These are phyloP conservation scores for Leptinotarsa texana DNA, from an alignment of 1,140 invertebrate species.

Conservation along the genomic window DNA sequence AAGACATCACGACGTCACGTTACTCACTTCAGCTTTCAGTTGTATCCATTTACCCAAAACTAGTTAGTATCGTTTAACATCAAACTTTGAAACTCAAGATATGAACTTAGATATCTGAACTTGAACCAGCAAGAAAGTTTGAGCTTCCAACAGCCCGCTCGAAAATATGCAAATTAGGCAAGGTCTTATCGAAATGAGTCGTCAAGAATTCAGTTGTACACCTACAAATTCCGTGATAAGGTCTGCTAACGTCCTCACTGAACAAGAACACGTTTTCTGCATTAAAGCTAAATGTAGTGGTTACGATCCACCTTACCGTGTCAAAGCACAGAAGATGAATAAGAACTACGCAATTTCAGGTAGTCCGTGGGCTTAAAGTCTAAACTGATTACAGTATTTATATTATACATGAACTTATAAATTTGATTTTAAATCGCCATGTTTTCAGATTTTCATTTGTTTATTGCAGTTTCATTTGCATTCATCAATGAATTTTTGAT, in stretches of 20 bases:
- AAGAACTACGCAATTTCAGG: background rate
- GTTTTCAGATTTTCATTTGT: too few species aligned
- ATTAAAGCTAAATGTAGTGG: conserved; percentile 3
- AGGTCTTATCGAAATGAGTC: background rate
- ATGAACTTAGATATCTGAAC: too few species aligned
- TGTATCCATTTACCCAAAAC: too few species aligned
- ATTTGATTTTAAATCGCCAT: too few species aligned
- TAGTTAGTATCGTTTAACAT: too few species aligned
- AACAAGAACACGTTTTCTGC: background rate
- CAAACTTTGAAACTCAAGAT: too few species aligned
- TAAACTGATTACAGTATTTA: too few species aligned
- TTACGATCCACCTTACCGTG: background rate
- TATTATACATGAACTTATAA: too few species aligned
- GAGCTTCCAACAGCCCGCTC: background rate
- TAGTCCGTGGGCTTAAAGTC: background rate
- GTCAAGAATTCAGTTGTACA: conserved; percentile 2
- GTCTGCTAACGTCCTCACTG: background rate
- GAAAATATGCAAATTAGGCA: background rate
- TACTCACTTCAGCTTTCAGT: too few species aligned
- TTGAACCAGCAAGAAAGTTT: background rate
- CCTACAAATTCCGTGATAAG: background rate
- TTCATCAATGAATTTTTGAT: too few species aligned
- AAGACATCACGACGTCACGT: too few species aligned
- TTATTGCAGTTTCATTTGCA: too few species aligned
- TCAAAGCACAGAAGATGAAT: background rate